A percentile compares a stretch with the other conserved stretches of the same genome.
These are phyloP conservation scores for Pogonomyrmex californicus DNA, from an alignment of 1,140 invertebrate species.

Conservation along the genomic window DNA sequence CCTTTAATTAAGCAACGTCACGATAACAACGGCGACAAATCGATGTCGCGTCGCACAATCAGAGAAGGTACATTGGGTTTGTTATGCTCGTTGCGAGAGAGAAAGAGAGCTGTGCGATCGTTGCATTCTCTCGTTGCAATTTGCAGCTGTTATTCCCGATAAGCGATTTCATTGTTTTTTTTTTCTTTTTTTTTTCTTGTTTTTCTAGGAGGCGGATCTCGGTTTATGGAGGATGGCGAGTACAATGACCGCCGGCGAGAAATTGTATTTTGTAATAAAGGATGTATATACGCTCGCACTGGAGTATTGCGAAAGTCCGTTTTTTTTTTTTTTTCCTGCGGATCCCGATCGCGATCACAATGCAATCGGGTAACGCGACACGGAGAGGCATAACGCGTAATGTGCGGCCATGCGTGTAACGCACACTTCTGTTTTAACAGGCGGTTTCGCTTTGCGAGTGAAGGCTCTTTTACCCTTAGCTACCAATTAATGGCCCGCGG, in stretches of 20 bases:
- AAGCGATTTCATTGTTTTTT: conserved; percentile 19
- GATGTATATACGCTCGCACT: conserved; percentile 11
- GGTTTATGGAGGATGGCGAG: conserved; percentile 1
- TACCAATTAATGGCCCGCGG: background rate
- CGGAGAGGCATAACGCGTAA: background rate
- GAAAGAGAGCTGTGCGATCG: background rate
- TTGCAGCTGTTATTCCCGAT: conserved; percentile 23
- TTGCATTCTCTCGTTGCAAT: background rate
- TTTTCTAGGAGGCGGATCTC: background rate
- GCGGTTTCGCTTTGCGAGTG: background rate
- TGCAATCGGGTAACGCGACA: conserved; percentile 1
- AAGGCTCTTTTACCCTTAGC: background rate
- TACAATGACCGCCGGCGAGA: conserved; percentile 44
- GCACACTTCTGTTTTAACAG: background rate
- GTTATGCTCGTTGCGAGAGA: background rate
- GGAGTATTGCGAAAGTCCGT: conserved; percentile 38
- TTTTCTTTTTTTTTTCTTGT: background rate
- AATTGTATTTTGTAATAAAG: conserved; percentile 53
- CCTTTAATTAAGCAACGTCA: conserved; percentile 5
- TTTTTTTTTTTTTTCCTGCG: conserved; percentile 6
- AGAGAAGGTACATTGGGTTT: background rate
- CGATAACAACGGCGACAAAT: background rate
- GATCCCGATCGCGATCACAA: conserved; percentile 13
- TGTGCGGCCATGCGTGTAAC: background rate
- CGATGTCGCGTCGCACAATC: conserved; percentile 9